Percentiles rank a stretch among this genome's conserved stretches.
phyloP scores from a whole-genome alignment of 2,113 vertebrate species.

The Protomyctophum bolini region DNA sequence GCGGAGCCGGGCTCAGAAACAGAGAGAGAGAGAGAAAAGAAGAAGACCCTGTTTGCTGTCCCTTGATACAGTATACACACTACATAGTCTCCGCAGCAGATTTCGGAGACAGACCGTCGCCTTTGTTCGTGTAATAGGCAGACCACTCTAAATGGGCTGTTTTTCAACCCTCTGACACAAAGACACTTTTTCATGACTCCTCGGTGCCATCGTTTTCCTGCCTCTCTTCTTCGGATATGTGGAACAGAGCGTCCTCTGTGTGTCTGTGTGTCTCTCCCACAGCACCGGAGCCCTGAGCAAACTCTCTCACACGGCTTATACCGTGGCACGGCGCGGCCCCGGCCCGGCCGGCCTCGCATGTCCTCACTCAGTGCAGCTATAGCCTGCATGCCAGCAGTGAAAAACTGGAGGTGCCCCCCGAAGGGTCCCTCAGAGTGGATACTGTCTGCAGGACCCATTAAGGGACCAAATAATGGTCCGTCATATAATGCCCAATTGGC shows the following conservation, averaged over 20 bases:
- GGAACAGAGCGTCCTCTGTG: slow-evolving; percentile 76
- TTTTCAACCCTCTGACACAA: slow-evolving; percentile 80
- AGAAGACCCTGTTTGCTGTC: slow-evolving; percentile 74
- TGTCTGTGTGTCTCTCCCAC: slow-evolving; percentile 70
- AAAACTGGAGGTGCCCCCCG: slow-evolving; percentile 40
- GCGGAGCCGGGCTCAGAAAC: slow-evolving; percentile 55
- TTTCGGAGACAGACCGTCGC: slow-evolving; percentile 75
- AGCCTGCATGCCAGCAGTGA: slow-evolving; percentile 43
- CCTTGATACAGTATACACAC: slow-evolving; percentile 77
- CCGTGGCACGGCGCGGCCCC: too few species aligned
- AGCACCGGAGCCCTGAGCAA: slow-evolving; percentile 61
- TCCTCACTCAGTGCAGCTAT: slow-evolving; percentile 33
- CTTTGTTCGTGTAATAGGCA: slow-evolving; percentile 76
- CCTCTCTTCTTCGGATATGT: slow-evolving; percentile 73
- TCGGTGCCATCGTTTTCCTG: slow-evolving; percentile 75
- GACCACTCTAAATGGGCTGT: slow-evolving; percentile 77
- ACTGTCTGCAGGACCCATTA: slow-evolving; percentile 44
- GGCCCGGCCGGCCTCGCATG: slow-evolving; percentile 18
- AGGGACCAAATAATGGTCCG: slow-evolving; percentile 62
- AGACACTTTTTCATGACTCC: slow-evolving; percentile 79
- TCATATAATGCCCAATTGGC: slow-evolving; percentile 55
- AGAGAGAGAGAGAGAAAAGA: slow-evolving; percentile 27
- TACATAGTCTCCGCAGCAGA: slow-evolving; percentile 74
- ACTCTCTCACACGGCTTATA: slow-evolving; percentile 63
- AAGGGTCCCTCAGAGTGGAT: slow-evolving; percentile 47